Conservation (phyloP, 2,888 invertebrate species). For the Zaprionus lineosus region DNA sequence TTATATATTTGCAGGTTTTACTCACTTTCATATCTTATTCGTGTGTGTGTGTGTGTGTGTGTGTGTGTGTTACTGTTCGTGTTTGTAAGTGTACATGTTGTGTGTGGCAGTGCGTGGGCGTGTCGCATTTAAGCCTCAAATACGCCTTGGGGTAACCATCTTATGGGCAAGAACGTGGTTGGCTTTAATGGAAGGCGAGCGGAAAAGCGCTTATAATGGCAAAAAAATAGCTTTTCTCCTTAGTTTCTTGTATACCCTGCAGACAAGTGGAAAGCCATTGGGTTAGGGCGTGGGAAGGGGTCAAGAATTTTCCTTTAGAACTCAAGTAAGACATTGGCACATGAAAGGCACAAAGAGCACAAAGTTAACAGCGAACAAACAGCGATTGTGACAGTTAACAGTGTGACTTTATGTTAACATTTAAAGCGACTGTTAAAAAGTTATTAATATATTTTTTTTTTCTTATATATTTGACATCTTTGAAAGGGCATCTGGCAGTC, state of each 20-base stretch:
- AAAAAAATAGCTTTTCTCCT: slow-evolving; percentile 49
- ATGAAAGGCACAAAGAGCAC: too few relatives aligned
- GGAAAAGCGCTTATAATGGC: slow-evolving; percentile 74
- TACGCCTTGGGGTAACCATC: slow-evolving; percentile 68
- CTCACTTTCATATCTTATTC: slow-evolving; percentile 30
- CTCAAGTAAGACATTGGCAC: too few relatives aligned
- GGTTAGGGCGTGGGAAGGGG: too few relatives aligned
- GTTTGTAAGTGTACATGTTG: slow-evolving; percentile 18
- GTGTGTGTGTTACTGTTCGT: slow-evolving; percentile 6
- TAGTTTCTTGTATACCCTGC: slow-evolving; percentile 18
- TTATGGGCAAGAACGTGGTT: slow-evolving; percentile 61
- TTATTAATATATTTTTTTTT: too few relatives aligned
- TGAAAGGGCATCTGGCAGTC: not conserved
- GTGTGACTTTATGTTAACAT: too few relatives aligned
- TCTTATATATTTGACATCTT: too few relatives aligned
- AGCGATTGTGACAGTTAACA: too few relatives aligned
- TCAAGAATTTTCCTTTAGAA: too few relatives aligned
- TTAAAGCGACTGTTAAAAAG: too few relatives aligned
- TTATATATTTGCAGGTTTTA: slow-evolving; percentile 65
- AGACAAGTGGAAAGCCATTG: not conserved
- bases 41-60: slow-evolving; percentile 8
- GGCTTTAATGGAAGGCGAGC: slow-evolving; percentile 74
- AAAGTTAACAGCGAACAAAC: too few relatives aligned
- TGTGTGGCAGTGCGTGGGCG: slow-evolving; percentile 53
- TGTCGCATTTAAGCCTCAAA: slow-evolving; percentile 74